These are phyloP conservation scores for Gasteruption jaculator DNA, from an alignment of 2,888 invertebrate genomes.

Conservation along the genomic window DNA sequence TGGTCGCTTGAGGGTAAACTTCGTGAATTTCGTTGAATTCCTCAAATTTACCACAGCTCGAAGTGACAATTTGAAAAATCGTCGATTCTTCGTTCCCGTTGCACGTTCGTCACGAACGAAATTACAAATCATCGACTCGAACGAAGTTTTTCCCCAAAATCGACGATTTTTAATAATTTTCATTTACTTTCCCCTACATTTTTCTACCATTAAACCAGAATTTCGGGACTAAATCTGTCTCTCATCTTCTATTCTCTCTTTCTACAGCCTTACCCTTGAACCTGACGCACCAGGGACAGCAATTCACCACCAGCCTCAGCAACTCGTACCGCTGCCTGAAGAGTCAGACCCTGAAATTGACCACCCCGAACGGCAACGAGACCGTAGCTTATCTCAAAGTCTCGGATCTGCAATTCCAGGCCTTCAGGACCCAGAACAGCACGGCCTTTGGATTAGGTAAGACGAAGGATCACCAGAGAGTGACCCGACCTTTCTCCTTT, in stretches of 20 bases:
- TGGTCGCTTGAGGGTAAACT: too few relatives aligned
- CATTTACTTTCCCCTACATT: background rate
- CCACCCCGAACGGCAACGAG: constrained; percentile 32
- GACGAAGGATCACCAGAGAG: too few relatives aligned
- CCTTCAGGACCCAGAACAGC: constrained; percentile 60
- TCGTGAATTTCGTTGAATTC: too few relatives aligned
- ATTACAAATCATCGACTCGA: too few relatives aligned
- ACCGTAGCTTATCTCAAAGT: constrained; percentile 56
- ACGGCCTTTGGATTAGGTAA: constrained; percentile 63
- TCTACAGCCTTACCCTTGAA: constrained; percentile 45
- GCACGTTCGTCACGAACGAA: too few relatives aligned
- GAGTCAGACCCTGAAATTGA: constrained; percentile 51
- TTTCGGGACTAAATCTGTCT: too few relatives aligned
- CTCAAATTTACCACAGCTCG: too few relatives aligned
- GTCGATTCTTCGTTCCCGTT: too few relatives aligned
- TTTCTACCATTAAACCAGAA: background rate
- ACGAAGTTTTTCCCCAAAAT: too few relatives aligned
- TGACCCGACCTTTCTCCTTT: too few relatives aligned
- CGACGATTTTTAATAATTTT: too few relatives aligned
- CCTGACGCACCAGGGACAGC: constrained; percentile 53
- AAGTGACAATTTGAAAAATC: too few relatives aligned
- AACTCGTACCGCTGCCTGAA: constrained; percentile 73
- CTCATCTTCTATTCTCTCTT: constrained; percentile 15
- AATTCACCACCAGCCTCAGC: constrained; percentile 60
- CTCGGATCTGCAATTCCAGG: constrained; percentile 68